A percentile compares a stretch with the other conserved stretches of the same genome.
Conservation (phyloP, 2,888 invertebrate species). For the Ptychoptera albimana region DNA sequence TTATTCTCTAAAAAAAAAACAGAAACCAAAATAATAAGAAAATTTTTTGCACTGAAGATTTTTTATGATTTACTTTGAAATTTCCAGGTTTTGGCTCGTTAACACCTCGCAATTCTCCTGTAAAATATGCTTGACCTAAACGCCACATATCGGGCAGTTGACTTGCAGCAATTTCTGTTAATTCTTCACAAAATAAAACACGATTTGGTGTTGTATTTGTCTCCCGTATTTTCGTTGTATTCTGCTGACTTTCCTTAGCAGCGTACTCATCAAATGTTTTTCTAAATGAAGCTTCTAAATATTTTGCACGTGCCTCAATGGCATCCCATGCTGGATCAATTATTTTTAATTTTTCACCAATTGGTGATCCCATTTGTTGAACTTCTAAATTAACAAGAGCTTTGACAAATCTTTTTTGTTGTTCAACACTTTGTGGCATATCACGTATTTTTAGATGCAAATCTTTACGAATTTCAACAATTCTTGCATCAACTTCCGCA, state of each 20-base stretch:
- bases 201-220: conserved; percentile 38
- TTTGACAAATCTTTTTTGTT: conserved; percentile 88
- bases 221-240: conserved; percentile 19
- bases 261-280: conserved; percentile 26
- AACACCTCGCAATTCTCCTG: conserved; percentile 65
- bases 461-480: conserved; percentile 63
- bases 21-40: conserved; percentile 1
- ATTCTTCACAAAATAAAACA: conserved; percentile 62
- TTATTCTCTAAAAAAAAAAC: conserved; percentile 45
- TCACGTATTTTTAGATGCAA: conserved; percentile 70
- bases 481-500: conserved; percentile 79
- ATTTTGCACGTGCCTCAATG: conserved; percentile 67
- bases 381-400: conserved; percentile 55
- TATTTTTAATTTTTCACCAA: conserved; percentile 25
- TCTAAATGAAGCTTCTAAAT: conserved; percentile 37
- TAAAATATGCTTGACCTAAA: conserved; percentile 86
- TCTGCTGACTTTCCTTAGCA: conserved; percentile 22
- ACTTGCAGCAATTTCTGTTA: conserved; percentile 56
- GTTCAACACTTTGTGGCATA: conserved; percentile 83
- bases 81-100: conserved; percentile 57
- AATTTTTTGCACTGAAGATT: conserved; percentile 2
- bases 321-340: conserved; percentile 97
- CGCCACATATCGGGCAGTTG: conserved; percentile 89
- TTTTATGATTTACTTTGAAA: conserved; percentile 44
- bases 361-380: conserved; percentile 21